Evolutionary conservation across 2,113 vertebrate species (phyloP).

Genomic region (Etheostoma spectabile): DNA sequence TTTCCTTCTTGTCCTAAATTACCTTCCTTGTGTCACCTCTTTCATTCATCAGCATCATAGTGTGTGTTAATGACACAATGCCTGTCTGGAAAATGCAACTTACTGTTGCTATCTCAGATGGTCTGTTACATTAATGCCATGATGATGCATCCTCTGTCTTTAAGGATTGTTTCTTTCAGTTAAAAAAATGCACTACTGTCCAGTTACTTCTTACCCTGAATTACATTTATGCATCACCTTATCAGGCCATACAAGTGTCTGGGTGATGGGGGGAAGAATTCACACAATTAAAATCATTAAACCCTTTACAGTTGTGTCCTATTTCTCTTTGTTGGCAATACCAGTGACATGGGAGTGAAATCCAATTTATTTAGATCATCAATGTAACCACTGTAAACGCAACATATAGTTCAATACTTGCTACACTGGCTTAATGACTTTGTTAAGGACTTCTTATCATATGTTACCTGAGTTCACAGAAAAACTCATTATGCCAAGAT

Average conservation of each 20-base stretch:
- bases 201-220: slow-evolving; percentile 5
- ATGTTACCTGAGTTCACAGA: background rate
- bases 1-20: background rate
- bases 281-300: slow-evolving; percentile 58
- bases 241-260: slow-evolving; percentile 15
- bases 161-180: background rate
- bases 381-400: background rate
- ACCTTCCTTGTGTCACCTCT: background rate
- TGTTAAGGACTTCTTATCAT: background rate
- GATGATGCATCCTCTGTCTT: slow-evolving; percentile 7
- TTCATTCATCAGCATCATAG: background rate
- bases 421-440: background rate
- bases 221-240: slow-evolving; percentile 20
- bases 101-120: background rate
- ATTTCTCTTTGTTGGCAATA: slow-evolving; percentile 6
- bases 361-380: background rate
- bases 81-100: slow-evolving; percentile 1
- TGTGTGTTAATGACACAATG: background rate
- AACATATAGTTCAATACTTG: background rate
- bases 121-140: background rate
- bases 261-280: slow-evolving; percentile 2
- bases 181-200: slow-evolving; percentile 13
- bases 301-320: slow-evolving; percentile 21
- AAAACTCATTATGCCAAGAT: background rate
- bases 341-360: background rate